Evolutionary conservation across 2,113 vertebrate species (phyloP).

Genomic region (Setophaga petechia): DNA sequence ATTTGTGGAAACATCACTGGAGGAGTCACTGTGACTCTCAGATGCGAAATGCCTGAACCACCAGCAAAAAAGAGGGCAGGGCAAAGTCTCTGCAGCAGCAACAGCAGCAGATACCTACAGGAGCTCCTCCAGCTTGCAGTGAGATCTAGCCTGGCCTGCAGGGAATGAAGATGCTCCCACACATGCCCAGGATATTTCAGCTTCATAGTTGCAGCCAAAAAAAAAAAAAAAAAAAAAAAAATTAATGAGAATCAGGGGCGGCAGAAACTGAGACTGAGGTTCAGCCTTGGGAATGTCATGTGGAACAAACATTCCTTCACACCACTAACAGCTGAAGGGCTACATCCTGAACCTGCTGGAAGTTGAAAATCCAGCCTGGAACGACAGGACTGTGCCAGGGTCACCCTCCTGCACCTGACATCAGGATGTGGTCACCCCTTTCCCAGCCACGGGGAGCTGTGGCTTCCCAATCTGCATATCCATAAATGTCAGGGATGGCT

Average conservation of each 20-base stretch:
- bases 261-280: neutral
- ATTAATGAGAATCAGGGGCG: neutral
- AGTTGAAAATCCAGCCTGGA: neutral
- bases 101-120: neutral
- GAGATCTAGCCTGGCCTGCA: neutral
- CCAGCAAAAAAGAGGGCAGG: neutral
- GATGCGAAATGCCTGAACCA: neutral
- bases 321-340: neutral
- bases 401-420: neutral
- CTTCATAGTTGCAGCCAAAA: neutral
- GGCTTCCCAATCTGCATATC: neutral
- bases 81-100: neutral
- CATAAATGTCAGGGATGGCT: neutral
- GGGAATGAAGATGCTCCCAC: neutral
- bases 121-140: neutral
- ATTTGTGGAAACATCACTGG: neutral
- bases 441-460: neutral
- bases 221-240: neutral
- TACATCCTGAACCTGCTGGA: neutral
- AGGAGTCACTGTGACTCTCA: neutral
- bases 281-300: neutral
- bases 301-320: neutral
- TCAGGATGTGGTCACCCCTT: neutral
- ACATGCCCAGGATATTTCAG: neutral
- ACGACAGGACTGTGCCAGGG: rapidly evolving